Evolutionary conservation across 2,113 vertebrate species (phyloP).

Genomic region (Paradoxurus hermaphroditus): DNA sequence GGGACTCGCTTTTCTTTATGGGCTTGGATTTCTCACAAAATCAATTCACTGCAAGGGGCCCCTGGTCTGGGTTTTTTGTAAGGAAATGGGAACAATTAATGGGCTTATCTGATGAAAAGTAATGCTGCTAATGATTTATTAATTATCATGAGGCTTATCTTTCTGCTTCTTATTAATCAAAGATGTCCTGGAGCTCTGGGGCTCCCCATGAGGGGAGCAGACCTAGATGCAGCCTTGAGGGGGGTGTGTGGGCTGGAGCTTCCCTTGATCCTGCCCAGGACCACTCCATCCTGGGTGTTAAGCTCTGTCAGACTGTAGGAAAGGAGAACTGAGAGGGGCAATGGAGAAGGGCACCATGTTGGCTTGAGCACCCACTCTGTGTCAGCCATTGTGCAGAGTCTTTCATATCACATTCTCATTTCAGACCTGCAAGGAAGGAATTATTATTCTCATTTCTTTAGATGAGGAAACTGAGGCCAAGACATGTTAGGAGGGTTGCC

Average conservation of each 20-base stretch:
- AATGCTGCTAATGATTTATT: conserved; percentile 82
- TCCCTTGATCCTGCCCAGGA: conserved; percentile 18
- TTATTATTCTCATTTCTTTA: neutral
- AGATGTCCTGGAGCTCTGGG: conserved; percentile 77
- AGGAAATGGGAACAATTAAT: conserved; percentile 80
- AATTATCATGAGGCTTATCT: conserved; percentile 84
- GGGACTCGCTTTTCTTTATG: conserved; percentile 60
- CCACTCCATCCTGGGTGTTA: neutral
- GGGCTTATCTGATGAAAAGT: conserved; percentile 82
- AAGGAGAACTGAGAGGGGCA: neutral
- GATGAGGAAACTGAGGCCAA: neutral
- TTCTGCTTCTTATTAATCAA: conserved; percentile 83
- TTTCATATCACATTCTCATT: neutral
- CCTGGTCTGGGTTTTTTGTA: conserved; percentile 54
- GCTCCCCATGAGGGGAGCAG: conserved; percentile 71
- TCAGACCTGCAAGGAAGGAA: neutral
- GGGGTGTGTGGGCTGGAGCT: neutral
- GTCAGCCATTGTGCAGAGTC: neutral
- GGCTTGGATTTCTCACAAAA: conserved; percentile 59
- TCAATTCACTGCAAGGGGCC: conserved; percentile 54
- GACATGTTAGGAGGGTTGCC: neutral
- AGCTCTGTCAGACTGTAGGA: neutral
- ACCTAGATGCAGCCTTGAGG: neutral
- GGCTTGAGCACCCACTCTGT: neutral
- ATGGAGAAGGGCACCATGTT: neutral